Base-by-base conservation (phyloP, 2,888 invertebrate genomes). In the Palloptera scutellata region DNA sequence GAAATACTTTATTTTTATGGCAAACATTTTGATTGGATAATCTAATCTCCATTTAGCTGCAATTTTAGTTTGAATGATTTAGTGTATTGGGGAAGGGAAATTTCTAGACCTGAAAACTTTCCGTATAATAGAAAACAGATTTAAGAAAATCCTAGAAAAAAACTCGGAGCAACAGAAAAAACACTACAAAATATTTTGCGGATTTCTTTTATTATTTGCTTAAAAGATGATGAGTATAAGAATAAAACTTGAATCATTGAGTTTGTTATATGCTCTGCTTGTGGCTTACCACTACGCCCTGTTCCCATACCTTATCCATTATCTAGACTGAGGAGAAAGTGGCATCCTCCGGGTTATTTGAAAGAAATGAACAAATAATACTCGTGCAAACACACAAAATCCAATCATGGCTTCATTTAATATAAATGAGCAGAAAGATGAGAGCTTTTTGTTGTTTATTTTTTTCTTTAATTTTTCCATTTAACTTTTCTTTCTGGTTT, bases 351-450 rank as follows among this genome's bases (percentile, higher is more conserved):
- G n/a, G 40, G 55, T n/a, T 40, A 10, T 20, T 12, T 12, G 19
- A 64, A 64, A 64, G 53, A 67, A 60, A 63, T 64, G 64, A 68
- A 59, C 65, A 65, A 65, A 65, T 65, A 65, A 64, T 55, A 58
- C 61, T 43, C 65, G n/a, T 15, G 42, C 61, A 59, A 61, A 65
- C 61, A 54, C 60, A 53, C 45, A 19, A 63, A 66, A 67, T 67
- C 67, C 70, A 67, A 67, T 70, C 70, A 70, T 66, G 60, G 52
- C 54, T 60, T 45, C 59, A 63, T 69, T 66, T 63, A 69, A 66
- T 67, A 61, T 61, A 42, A 64, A 67, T 64, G 69, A 69, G 45
- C 60, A 51, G 51, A 51, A 48, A 51, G 41, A 58, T 53, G 42
- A 41, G 48, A n/a, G 57, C 59, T n/a, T 1, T n/a, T 48, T 48